These are phyloP conservation scores for Leptinotarsa texana DNA, from an alignment of 1,140 invertebrate species.

Conservation along the genomic window DNA sequence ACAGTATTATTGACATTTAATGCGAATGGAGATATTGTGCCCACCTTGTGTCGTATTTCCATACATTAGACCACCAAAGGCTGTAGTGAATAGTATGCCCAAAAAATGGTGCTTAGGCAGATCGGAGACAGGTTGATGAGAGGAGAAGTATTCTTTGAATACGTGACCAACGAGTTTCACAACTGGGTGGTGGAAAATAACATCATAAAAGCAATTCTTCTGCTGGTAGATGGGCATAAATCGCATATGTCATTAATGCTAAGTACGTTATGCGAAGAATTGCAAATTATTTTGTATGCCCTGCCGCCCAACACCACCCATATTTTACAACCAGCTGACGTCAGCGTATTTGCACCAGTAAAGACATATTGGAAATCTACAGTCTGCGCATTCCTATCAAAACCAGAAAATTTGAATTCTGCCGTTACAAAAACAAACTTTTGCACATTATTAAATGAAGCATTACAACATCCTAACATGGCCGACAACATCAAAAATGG, in stretches of 20 bases:
- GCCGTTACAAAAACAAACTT: constrained; percentile 15
- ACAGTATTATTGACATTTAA: constrained; percentile 47
- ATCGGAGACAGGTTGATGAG: constrained; percentile 42
- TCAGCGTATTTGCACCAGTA: constrained; percentile 47
- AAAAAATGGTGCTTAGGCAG: constrained; percentile 38
- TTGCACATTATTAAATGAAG: constrained; percentile 21
- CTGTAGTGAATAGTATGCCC: constrained; percentile 36
- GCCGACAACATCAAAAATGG: constrained; percentile 5
- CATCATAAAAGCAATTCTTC: constrained; percentile 38
- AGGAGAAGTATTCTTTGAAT: constrained; percentile 38
- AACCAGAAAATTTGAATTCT: constrained; percentile 23
- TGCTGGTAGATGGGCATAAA: constrained; percentile 39
- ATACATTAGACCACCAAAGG: constrained; percentile 40
- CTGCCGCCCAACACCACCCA: constrained; percentile 53
- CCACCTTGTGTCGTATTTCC: constrained; percentile 43
- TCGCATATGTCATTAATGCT: constrained; percentile 44
- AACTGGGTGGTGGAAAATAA: constrained; percentile 31
- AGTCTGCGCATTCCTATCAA: constrained; percentile 18
- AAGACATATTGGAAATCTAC: constrained; percentile 50
- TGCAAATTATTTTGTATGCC: constrained; percentile 52
- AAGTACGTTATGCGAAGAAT: constrained; percentile 50
- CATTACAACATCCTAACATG: constrained; percentile 15
- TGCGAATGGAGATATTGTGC: constrained; percentile 42
- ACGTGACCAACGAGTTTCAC: constrained; percentile 30
- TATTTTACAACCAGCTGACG: constrained; percentile 54